A percentile compares a stretch with the other conserved stretches of the same genome.
Evolutionary conservation across 2,797 vertebrate genomes (phyloP).

Genomic region (Rhinogobio ventralis): DNA sequence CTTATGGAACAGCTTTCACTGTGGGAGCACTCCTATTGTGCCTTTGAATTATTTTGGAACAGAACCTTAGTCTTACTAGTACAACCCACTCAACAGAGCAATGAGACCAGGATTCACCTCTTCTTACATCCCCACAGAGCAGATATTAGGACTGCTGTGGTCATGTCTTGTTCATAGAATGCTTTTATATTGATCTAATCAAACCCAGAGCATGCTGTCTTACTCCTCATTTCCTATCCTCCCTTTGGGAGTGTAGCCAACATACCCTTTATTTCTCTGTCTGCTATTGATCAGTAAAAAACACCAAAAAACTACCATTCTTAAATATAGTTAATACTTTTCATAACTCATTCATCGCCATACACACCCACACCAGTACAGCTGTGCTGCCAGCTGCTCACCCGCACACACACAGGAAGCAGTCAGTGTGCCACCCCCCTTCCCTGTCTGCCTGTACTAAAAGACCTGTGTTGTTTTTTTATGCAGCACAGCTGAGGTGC

Average conservation of each 20-base stretch:
- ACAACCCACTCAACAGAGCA: constrained; percentile 16
- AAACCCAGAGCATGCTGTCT: constrained; percentile 21
- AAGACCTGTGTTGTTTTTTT: constrained; percentile 60
- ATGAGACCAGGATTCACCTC: background rate
- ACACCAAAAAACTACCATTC: background rate
- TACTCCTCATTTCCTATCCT: constrained; percentile 13
- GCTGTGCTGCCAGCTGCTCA: constrained; percentile 78
- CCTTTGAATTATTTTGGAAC: background rate
- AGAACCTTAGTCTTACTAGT: background rate
- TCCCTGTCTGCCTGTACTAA: constrained; percentile 67
- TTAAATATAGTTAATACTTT: constrained; percentile 21
- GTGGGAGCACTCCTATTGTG: background rate
- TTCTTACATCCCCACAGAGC: constrained; percentile 25
- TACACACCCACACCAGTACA: constrained; percentile 64
- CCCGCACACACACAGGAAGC: constrained; percentile 73
- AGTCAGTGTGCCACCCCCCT: constrained; percentile 62
- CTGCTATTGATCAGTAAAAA: background rate
- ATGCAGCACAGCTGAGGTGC: constrained; percentile 57
- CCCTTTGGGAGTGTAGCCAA: background rate
- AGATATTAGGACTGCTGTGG: constrained; percentile 35
- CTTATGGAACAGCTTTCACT: background rate
- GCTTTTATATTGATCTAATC: constrained; percentile 43
- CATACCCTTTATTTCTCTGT: background rate
- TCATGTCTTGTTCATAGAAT: constrained; percentile 16
- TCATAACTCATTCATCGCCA: constrained; percentile 22